A percentile compares a stretch with the other conserved stretches of the same genome.
Conservation (phyloP, 2,113 vertebrate species). For the Brachionichthys hirsutus region DNA sequence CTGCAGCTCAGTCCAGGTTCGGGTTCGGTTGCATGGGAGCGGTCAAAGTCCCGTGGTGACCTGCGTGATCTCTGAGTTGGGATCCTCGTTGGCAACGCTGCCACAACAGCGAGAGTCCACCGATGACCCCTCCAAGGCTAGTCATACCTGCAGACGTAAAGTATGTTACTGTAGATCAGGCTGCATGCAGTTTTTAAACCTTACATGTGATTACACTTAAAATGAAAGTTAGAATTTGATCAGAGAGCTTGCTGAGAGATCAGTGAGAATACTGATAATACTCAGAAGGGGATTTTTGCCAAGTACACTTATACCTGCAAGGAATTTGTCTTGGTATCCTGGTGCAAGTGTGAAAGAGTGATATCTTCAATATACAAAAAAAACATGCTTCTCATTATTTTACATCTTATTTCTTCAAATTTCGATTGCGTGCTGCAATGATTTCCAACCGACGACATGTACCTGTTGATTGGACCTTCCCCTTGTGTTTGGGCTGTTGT, state of each 20-base stretch:
- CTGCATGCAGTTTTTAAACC: not conserved
- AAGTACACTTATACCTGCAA: no score
- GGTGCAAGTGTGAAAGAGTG: no score
- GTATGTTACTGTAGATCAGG: not conserved
- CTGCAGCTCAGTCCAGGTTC: not conserved
- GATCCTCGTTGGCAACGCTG: slow-evolving; percentile 74
- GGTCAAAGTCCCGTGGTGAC: slow-evolving; percentile 77
- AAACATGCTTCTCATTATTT: no score
- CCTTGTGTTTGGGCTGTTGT: slow-evolving; percentile 86
- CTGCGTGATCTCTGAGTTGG: slow-evolving; percentile 83
- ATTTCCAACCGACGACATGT: slow-evolving; percentile 32
- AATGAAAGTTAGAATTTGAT: no score
- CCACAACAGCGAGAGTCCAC: slow-evolving; percentile 70
- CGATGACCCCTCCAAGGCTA: slow-evolving; percentile 90
- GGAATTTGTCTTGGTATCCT: no score
- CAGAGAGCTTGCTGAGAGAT: no score
- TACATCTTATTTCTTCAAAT: not conserved
- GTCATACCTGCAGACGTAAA: slow-evolving; percentile 85
- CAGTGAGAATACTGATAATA: not conserved
- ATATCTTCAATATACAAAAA: no score
- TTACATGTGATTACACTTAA: not conserved
- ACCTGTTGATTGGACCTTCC: slow-evolving; percentile 96
- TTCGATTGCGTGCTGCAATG: no score
- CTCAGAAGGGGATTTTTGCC: no score
- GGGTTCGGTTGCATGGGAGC: not conserved